Evolutionary conservation across 2,797 vertebrate species (phyloP).

Genomic region (Toxotes lorentzi): DNA sequence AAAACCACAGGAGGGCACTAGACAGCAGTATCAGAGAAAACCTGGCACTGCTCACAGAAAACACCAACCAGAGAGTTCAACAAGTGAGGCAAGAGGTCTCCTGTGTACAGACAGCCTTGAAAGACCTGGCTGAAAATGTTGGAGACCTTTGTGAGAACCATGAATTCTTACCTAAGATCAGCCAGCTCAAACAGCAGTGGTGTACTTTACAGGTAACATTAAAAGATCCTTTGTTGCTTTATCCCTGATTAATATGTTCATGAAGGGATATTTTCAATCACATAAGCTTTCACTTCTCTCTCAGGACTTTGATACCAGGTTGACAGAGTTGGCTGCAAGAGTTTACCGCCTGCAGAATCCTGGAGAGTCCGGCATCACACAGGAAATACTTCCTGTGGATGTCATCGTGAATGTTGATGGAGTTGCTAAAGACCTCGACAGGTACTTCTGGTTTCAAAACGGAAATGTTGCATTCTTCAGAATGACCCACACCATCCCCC

Average conservation of each 20-base stretch:
- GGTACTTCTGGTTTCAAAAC: constrained; percentile 35
- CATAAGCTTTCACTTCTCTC: constrained; percentile 2
- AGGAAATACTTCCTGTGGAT: constrained; percentile 31
- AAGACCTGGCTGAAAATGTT: constrained; percentile 24
- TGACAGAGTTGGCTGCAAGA: constrained; percentile 44
- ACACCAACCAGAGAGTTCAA: constrained; percentile 17
- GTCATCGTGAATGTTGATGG: constrained; percentile 21
- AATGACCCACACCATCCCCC: neutral
- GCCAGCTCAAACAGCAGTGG: constrained; percentile 63
- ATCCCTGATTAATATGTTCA: neutral
- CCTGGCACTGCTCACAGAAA: neutral
- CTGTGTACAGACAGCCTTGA: constrained; percentile 36
- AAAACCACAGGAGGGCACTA: constrained; percentile 65
- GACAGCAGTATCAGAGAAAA: constrained; percentile 45
- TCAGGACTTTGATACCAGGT: constrained; percentile 54
- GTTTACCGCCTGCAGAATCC: constrained; percentile 38
- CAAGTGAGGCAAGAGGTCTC: constrained; percentile 36
- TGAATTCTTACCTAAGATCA: constrained; percentile 32
- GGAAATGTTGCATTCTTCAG: neutral
- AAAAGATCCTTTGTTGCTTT: neutral
- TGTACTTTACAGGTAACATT: constrained; percentile 54
- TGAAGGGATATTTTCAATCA: neutral
- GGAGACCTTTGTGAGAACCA: neutral
- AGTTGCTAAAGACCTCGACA: constrained; percentile 49
- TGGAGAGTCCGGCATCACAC: constrained; percentile 8